phyloP scores from a whole-genome alignment of 2,113 vertebrate species.

The Erythrolamprus reginae region DNA sequence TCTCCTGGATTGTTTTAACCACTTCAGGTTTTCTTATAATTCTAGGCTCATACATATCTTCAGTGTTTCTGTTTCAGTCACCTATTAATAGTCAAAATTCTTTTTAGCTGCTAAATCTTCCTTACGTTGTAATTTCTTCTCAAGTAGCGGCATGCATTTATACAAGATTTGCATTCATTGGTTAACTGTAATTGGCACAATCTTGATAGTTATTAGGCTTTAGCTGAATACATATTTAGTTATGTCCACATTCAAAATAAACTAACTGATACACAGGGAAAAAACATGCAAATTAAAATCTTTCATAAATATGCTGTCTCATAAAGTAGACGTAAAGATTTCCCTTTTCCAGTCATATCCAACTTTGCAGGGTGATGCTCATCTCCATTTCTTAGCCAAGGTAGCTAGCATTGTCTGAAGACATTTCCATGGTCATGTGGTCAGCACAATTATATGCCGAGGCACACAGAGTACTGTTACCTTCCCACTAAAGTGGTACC shows the following conservation, averaged over 20 bases:
- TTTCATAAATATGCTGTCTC: not conserved
- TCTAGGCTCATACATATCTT: not conserved
- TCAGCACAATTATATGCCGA: not conserved
- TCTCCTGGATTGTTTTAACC: not conserved
- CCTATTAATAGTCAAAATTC: not conserved
- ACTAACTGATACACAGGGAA: not conserved
- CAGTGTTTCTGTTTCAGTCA: not conserved
- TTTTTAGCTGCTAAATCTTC: not conserved
- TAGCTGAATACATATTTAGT: not conserved
- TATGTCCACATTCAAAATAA: not conserved
- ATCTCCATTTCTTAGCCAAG: not conserved
- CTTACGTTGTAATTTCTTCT: not conserved
- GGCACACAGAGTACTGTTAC: not conserved
- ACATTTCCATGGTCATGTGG: not conserved
- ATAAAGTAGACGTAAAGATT: not conserved
- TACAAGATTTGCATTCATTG: not conserved
- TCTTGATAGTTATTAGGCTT: not conserved
- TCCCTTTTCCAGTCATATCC: not conserved
- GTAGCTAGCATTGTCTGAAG: not conserved
- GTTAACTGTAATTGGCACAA: not conserved
- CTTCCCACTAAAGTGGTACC: not conserved
- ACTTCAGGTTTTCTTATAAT: not conserved
- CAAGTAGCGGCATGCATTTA: not conserved
- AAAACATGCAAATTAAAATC: not conserved
- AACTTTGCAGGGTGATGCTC: not conserved